phyloP scores from a whole-genome alignment of 1,140 invertebrate species.

The Nixonia krombeini region DNA sequence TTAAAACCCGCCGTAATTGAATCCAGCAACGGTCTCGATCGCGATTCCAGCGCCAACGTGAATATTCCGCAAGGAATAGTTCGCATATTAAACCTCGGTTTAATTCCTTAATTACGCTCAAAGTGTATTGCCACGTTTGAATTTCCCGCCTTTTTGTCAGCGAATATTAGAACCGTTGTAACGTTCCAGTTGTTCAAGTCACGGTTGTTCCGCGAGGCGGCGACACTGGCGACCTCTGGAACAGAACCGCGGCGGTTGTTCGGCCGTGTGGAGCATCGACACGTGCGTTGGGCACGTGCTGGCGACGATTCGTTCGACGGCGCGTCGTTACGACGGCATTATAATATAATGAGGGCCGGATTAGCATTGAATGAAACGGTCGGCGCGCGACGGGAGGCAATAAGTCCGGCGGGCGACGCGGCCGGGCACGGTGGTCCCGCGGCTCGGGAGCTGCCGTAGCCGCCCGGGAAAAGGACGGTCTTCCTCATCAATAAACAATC shows the following conservation, averaged over 20 bases:
- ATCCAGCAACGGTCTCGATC: neutral
- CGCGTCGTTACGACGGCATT: constrained; percentile 62
- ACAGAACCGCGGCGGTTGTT: too few species aligned
- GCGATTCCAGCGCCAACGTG: neutral
- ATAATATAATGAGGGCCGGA: constrained; percentile 72
- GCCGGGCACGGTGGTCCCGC: constrained; percentile 51
- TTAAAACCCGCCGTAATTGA: neutral
- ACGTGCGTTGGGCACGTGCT: constrained; percentile 43
- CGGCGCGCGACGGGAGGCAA: constrained; percentile 57
- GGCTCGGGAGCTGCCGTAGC: too few species aligned
- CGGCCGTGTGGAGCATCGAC: too few species aligned
- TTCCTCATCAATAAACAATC: too few species aligned
- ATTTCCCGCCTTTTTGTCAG: neutral
- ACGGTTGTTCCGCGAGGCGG: too few species aligned
- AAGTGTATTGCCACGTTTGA: neutral
- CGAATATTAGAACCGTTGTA: neutral
- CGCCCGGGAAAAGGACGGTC: too few species aligned
- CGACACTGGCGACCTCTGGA: too few species aligned
- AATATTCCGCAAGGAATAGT: neutral
- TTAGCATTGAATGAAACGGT: constrained; percentile 72
- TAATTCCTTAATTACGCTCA: too few species aligned
- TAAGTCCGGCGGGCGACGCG: constrained; percentile 55
- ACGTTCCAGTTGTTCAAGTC: too few species aligned
- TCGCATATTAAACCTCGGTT: neutral
- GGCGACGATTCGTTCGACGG: constrained; percentile 49